Percentiles rank a stretch among this genome's conserved stretches.
phyloP scores from a whole-genome alignment of 53 echinoderm and acorn worm genomes.

The Holothuria leucospilota region DNA sequence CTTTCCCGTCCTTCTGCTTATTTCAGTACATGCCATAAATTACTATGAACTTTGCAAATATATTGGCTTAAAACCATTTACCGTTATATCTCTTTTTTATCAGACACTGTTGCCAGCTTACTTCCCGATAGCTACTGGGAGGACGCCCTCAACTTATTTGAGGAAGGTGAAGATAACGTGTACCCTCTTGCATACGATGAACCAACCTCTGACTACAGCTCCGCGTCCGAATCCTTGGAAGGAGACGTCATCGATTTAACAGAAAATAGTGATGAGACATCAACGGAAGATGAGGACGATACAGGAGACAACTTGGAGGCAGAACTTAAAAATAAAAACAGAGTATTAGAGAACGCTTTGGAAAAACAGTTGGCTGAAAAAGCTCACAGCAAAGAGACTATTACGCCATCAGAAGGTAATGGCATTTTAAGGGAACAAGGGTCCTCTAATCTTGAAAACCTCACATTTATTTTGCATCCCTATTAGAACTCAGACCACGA shows the following conservation, averaged over 20 bases:
- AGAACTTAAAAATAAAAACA: constrained; percentile 22
- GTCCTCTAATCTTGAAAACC: too few relatives aligned
- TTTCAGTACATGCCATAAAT: too few relatives aligned
- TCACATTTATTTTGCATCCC: too few relatives aligned
- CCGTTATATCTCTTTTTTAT: background rate
- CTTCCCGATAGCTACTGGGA: constrained; percentile 68
- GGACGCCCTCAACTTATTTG: constrained; percentile 35
- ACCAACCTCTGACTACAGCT: constrained; percentile 12
- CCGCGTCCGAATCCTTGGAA: background rate
- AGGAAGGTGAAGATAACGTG: background rate
- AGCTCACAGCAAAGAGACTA: constrained; percentile 22
- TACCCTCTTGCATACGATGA: constrained; percentile 28
- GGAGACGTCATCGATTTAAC: constrained; percentile 11
- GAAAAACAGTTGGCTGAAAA: constrained; percentile 30
- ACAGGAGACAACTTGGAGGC: constrained; percentile 4
- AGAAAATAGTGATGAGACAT: background rate
- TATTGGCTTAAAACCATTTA: too few relatives aligned
- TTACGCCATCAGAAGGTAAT: too few relatives aligned
- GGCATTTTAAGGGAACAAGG: too few relatives aligned
- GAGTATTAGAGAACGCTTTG: constrained; percentile 8
- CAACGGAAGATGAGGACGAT: background rate
- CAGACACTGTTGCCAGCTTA: constrained; percentile 62
- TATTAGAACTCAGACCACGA: too few relatives aligned
- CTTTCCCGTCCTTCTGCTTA: too few relatives aligned
- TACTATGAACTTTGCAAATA: too few relatives aligned